phyloP scores from a whole-genome alignment of 2,113 vertebrate species.

The Heloderma charlesbogerti region DNA sequence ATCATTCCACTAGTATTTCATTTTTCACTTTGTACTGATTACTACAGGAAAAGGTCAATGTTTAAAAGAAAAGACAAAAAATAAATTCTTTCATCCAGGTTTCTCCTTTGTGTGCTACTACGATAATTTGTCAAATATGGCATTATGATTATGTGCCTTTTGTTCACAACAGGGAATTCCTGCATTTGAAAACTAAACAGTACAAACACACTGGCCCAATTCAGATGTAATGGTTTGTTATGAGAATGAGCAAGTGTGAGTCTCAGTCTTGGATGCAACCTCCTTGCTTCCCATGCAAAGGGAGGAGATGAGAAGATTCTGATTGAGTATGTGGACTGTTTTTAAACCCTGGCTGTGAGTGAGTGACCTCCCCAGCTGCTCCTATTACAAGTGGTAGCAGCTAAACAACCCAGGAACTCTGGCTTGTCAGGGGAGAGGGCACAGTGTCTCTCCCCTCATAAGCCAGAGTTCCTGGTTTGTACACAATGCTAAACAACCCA shows the following conservation, averaged over 20 bases:
- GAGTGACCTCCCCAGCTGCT: too few relatives aligned
- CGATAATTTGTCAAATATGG: conserved; percentile 26
- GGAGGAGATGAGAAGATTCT: neutral
- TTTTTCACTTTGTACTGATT: conserved; percentile 82
- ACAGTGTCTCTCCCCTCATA: too few relatives aligned
- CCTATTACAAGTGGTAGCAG: too few relatives aligned
- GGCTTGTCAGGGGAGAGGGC: too few relatives aligned
- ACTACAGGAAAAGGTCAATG: conserved; percentile 74
- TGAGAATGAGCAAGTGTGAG: neutral
- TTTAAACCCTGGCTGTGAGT: neutral
- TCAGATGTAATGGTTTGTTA: neutral
- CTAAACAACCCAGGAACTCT: too few relatives aligned
- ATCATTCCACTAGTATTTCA: conserved; percentile 74
- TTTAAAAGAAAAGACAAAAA: conserved; percentile 85
- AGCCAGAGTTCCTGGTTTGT: too few relatives aligned
- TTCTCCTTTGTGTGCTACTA: conserved; percentile 44
- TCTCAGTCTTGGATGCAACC: neutral
- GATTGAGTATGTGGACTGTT: neutral
- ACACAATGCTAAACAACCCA: too few relatives aligned
- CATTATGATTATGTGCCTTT: conserved; percentile 48
- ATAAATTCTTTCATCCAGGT: conserved; percentile 73
- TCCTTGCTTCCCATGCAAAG: neutral
- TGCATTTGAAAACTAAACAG: conserved; percentile 54
- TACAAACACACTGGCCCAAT: neutral
- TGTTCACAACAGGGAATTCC: conserved; percentile 26